Base-by-base conservation (phyloP, 2,888 invertebrate species). In the Temnothorax ravouxi region DNA sequence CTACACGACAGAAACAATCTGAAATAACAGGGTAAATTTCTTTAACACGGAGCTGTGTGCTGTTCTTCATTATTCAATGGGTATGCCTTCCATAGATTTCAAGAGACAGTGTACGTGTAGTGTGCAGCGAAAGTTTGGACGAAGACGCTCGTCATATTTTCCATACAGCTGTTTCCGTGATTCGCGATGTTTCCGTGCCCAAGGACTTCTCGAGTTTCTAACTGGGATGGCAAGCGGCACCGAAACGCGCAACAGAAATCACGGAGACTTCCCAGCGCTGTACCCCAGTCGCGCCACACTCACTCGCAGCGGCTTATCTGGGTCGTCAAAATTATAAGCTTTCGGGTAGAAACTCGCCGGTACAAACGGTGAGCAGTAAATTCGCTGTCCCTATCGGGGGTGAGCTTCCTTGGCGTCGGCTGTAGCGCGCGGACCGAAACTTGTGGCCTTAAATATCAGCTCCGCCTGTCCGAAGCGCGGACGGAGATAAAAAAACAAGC, bases 251-350 rank as follows among this genome's bases (percentile, higher is more conserved):
- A 76, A 79, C 64, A 84, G 85, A 87, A 86, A 87, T 86, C 89
- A 84, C 86, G 84, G 83, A 76, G 86, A 86, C 87, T 84, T 83
- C 75, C 74, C 59, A 72, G 86, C 72, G 25, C 21, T 66, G 85
- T 87, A 83, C 81, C 85, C 79, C 74, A 67, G 50, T 72, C 72
- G 74, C 61, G 77, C 59, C 84, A 77, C 84, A 77, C 83, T 86
- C 84, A 77, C 83, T 86, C 85, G 74, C 80, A 69, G 67, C 83
- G 76, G 91, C 91, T 92, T 92, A 93, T 92, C 91, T 90, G 83
- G 87, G 84, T 88, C 88, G 88, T 91, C 86, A 89, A 91, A 92
- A 92, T 93, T 91, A 90, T 91, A 90, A 90, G 89, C 91, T 87
- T 86, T 88, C 72, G 86, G 75, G 83, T 86, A 86, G 89, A 86